These are phyloP conservation scores for Lepus oiostolus DNA, from an alignment of 2,797 vertebrate genomes.

Conservation along the genomic window DNA sequence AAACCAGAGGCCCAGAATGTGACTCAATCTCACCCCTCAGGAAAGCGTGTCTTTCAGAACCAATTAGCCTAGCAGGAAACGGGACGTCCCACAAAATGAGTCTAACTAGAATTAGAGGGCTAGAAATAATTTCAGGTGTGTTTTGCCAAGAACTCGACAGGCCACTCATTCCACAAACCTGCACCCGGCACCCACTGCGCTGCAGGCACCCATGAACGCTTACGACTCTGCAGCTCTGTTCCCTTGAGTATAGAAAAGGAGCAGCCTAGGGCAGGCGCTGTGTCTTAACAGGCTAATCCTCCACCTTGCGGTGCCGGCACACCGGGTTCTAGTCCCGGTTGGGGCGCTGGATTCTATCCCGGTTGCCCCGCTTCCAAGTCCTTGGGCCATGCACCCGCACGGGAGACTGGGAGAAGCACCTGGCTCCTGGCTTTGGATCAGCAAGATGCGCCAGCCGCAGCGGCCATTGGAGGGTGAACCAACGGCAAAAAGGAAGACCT, in stretches of 20 bases:
- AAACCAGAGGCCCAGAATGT: background rate
- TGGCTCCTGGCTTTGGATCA: too few relatives aligned
- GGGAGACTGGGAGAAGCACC: too few relatives aligned
- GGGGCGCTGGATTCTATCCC: too few relatives aligned
- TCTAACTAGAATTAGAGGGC: constrained; percentile 14
- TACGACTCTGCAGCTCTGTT: background rate
- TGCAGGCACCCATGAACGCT: background rate
- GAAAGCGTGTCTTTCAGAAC: constrained; percentile 51
- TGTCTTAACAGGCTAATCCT: too few relatives aligned
- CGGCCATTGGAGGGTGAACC: too few relatives aligned
- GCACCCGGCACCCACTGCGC: background rate
- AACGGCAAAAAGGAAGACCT: too few relatives aligned
- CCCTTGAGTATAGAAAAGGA: background rate
- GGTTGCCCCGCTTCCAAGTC: too few relatives aligned
- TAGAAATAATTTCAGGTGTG: constrained; percentile 53
- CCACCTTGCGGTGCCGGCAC: too few relatives aligned
- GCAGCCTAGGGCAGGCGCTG: too few relatives aligned
- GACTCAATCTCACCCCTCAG: background rate
- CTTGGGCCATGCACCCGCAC: too few relatives aligned
- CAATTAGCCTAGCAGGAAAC: background rate
- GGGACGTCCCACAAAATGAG: constrained; percentile 29
- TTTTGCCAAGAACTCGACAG: constrained; percentile 51
- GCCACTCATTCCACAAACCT: background rate
- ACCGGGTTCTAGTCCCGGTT: too few relatives aligned
- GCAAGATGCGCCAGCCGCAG: too few relatives aligned